Conservation (phyloP, 2,113 vertebrate genomes). For the Bothrops jararaca region DNA sequence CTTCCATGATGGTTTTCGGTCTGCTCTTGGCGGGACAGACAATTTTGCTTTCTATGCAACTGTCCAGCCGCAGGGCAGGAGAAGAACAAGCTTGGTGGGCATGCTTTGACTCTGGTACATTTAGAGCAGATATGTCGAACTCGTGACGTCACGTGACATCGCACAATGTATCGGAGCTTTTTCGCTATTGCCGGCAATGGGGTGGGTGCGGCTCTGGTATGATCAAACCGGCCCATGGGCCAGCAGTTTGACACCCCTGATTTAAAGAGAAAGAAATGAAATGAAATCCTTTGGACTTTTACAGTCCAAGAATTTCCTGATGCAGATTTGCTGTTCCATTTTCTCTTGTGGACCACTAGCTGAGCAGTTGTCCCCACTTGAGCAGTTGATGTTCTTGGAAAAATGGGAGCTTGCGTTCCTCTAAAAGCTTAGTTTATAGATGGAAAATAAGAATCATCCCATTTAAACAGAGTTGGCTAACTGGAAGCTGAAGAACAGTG, state of each 20-base stretch:
- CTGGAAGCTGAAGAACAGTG: too few species aligned
- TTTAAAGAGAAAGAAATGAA: neutral
- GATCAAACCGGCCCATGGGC: too few species aligned
- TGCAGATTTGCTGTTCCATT: neutral
- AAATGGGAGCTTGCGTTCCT: neutral
- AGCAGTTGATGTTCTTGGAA: neutral
- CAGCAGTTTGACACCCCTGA: too few species aligned
- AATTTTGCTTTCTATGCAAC: conserved; percentile 32
- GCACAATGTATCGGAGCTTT: too few species aligned
- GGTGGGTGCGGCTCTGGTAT: too few species aligned
- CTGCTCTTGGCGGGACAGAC: conserved; percentile 7
- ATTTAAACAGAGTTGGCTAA: neutral
- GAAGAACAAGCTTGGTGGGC: rapidly evolving
- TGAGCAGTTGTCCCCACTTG: too few species aligned
- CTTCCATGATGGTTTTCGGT: conserved; percentile 50
- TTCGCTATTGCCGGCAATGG: too few species aligned
- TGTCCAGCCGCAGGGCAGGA: neutral
- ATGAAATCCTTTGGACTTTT: neutral
- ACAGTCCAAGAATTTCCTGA: neutral
- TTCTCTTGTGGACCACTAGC: neutral
- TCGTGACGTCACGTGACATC: too few species aligned
- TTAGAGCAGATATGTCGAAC: neutral
- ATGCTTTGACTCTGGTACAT: neutral
- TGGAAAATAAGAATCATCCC: neutral
- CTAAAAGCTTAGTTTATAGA: neutral